Evolutionary conservation across 2,113 vertebrate genomes (phyloP).

Genomic region (Grammomys dolichurus): DNA sequence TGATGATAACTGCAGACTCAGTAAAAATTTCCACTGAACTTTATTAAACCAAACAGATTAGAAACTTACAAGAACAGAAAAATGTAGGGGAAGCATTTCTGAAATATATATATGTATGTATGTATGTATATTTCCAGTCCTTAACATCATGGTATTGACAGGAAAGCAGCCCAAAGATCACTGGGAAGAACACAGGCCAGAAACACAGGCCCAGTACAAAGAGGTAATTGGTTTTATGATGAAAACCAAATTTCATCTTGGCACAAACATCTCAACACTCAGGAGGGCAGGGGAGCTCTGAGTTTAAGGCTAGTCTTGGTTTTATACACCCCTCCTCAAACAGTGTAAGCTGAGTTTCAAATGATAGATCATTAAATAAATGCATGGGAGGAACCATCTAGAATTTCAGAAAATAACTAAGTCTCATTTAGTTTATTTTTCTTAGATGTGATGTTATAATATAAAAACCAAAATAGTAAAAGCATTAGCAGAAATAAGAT

Average conservation of each 20-base stretch:
- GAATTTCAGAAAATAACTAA: neutral
- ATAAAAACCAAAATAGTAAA: neutral
- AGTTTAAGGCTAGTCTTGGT: neutral
- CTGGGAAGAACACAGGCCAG: neutral
- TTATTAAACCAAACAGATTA: neutral
- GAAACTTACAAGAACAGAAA: neutral
- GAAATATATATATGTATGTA: neutral
- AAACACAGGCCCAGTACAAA: neutral
- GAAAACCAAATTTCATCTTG: neutral
- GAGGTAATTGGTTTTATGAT: neutral
- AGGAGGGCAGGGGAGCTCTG: neutral
- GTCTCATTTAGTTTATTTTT: neutral
- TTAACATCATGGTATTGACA: neutral
- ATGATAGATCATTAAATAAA: neutral
- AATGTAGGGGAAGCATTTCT: neutral
- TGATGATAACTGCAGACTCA: neutral
- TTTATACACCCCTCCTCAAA: neutral
- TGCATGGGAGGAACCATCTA: neutral
- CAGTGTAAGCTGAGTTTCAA: neutral
- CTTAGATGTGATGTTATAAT: neutral
- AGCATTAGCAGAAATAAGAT: constrained; percentile 37
- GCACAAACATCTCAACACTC: neutral
- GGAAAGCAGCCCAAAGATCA: neutral
- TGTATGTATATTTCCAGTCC: too few species aligned
- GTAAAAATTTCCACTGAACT: neutral